These are phyloP conservation scores for Pongo abelii DNA, from an alignment of 2,113 vertebrate genomes.

Conservation along the genomic window DNA sequence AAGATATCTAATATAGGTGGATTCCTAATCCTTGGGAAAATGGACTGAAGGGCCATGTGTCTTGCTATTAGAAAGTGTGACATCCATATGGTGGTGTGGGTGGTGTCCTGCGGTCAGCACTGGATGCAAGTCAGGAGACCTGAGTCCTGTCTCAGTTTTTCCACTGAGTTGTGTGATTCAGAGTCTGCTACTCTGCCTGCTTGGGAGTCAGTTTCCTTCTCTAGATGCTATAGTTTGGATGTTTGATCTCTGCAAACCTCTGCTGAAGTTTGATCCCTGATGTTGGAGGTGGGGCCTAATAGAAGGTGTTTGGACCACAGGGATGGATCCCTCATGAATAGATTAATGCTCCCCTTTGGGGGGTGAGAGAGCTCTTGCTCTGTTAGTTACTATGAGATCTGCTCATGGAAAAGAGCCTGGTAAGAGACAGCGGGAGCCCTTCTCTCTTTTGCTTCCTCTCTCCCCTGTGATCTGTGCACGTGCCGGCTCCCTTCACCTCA, in stretches of 20 bases:
- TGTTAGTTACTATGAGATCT: neutral
- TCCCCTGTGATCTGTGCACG: neutral
- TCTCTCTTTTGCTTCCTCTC: neutral
- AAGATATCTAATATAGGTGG: neutral
- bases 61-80: neutral
- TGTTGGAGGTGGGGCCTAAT: neutral
- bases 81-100: accelerated
- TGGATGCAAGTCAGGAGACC: neutral
- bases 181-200: neutral
- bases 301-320: neutral
- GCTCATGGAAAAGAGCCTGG: neutral
- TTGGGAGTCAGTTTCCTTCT: neutral
- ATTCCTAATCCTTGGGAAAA: neutral
- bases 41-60: neutral
- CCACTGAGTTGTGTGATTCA: accelerated
- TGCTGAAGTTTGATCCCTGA: neutral
- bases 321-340: neutral
- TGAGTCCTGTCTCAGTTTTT: neutral
- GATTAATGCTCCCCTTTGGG: neutral
- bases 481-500: neutral
- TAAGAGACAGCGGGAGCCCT: neutral
- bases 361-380: neutral
- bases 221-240: neutral
- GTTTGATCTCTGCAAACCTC: neutral
- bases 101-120: accelerated